Base-by-base conservation (phyloP, 2,888 invertebrate species). In the Anodontia alba region DNA sequence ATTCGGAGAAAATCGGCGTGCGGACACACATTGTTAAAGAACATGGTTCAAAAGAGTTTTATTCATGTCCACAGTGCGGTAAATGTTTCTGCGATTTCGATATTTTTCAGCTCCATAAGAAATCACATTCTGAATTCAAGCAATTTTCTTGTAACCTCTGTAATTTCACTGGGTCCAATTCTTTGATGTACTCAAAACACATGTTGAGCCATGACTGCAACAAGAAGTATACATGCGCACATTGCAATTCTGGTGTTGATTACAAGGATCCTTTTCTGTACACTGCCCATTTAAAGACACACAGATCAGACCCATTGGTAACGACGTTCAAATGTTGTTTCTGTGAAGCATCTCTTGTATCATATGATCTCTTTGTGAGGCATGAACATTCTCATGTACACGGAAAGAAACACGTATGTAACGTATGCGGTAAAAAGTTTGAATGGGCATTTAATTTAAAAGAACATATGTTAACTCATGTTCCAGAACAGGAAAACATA, bases 321-420 rank as follows among this genome's bases (percentile, higher is more conserved):
- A 80, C 75, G 29, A 72, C 78, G 1, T 92, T 87, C 62, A 72
- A 76, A 10, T 92, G 92, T 67, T 91, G 92, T 67, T 92, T 91
- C 78, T 92, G 92, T 72, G 84, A 88, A 20, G 67, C 78, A 5
- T 71, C 77, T 0, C 79, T 90, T 31, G 74, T 84, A 7, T 86
- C 88, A 3, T 91, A 89, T 69, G 89, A 91, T 33, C 90, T 87
- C 76, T 91, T 91, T 73, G 83, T 91, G 12, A 71, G 87, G 8
- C 92, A 92, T 57, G 91, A 92, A 72, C 89, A 91, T 71, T 84
- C 90, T 0, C 92, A 92, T 73, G 89, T 88, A 7, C 90, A 89
- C 31, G 78, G 82, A 20, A 88, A 87, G 51, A 80, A 84, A 3
- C 82, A 89, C 71, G 80, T 87, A 0, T 90, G 91, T 62, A 78